A percentile compares a stretch with the other conserved stretches of the same genome.
Evolutionary conservation across 2,113 vertebrate species (phyloP).

Genomic region (Oostethus manadensis): DNA sequence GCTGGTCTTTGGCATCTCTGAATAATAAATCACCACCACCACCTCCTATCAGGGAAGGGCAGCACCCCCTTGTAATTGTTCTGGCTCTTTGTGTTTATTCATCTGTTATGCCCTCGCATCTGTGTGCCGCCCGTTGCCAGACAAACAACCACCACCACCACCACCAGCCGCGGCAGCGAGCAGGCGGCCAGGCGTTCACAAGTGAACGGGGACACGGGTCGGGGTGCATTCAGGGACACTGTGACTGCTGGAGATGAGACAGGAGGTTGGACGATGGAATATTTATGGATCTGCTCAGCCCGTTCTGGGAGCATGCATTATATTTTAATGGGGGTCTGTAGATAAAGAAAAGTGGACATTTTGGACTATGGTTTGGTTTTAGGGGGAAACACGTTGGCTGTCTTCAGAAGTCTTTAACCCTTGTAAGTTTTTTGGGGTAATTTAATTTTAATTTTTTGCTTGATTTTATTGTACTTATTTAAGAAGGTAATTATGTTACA

Average conservation of each 20-base stretch:
- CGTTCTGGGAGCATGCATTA: constrained; percentile 47
- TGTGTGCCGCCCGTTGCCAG: constrained; percentile 31
- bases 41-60: constrained; percentile 49
- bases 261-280: constrained; percentile 58
- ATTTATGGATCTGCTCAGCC: constrained; percentile 60
- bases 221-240: constrained; percentile 24
- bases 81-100: constrained; percentile 61
- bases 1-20: constrained; percentile 32
- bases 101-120: constrained; percentile 62
- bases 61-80: constrained; percentile 55
- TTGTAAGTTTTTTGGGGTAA: too few species aligned
- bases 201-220: constrained; percentile 36
- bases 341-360: constrained; percentile 21
- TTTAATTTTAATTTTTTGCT: too few species aligned
- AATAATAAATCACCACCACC: constrained; percentile 27
- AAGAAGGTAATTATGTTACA: too few species aligned
- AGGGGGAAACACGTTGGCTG: neutral
- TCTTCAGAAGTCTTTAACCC: too few species aligned
- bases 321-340: constrained; percentile 16
- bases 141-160: constrained; percentile 24
- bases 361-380: constrained; percentile 21
- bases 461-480: too few species aligned
- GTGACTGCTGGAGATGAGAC: constrained; percentile 23
- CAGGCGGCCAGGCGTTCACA: constrained; percentile 46
- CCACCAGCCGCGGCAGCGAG: constrained; percentile 12